phyloP scores from a whole-genome alignment of 2,888 invertebrate species.

The Bugulina stolonifera region DNA sequence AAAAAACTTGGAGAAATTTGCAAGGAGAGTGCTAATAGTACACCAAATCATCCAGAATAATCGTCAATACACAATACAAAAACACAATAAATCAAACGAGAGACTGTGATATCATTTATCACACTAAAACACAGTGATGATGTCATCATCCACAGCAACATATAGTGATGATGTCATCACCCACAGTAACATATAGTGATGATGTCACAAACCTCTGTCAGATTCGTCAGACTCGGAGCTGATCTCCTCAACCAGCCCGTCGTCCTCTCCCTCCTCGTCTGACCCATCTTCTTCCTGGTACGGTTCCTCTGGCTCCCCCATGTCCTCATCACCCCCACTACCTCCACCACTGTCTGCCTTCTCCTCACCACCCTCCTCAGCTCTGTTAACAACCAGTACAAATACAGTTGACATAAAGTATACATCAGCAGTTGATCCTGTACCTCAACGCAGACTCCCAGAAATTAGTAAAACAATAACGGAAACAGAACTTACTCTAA shows the following conservation, averaged over 20 bases:
- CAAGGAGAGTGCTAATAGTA: too few species aligned
- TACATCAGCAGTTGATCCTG: too few species aligned
- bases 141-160: not conserved
- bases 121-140: not conserved
- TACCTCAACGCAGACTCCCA: too few species aligned
- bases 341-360: slow-evolving; percentile 24
- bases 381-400: too few species aligned
- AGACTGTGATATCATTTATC: not conserved
- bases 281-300: slow-evolving; percentile 36
- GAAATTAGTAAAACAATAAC: too few species aligned
- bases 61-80: too few species aligned
- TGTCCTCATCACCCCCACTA: slow-evolving; percentile 59
- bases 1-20: too few species aligned
- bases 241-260: slow-evolving; percentile 28
- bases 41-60: too few species aligned
- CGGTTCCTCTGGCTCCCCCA: slow-evolving; percentile 46
- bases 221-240: slow-evolving; percentile 37
- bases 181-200: not conserved
- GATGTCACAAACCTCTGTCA: slow-evolving; percentile 34
- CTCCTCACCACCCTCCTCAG: not conserved
- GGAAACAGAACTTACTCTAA: not conserved
- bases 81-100: not conserved
- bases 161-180: not conserved
- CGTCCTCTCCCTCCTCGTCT: slow-evolving; percentile 31
- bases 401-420: too few species aligned